These are phyloP conservation scores for Tolypeutes matacus DNA, from an alignment of 2,797 vertebrate species.

Conservation along the genomic window DNA sequence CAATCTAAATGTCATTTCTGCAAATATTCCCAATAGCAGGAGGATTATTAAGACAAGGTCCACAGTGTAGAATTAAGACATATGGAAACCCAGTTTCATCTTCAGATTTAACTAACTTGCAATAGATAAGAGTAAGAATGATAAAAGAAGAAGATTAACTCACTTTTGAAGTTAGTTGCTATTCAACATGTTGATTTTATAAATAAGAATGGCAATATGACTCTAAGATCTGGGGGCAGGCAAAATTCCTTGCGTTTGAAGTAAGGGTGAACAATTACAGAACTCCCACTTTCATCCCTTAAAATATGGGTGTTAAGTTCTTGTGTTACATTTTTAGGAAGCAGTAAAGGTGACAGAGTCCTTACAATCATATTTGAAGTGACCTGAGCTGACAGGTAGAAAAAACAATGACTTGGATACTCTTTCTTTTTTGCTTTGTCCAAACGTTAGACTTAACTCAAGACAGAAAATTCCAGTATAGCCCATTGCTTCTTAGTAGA, in stretches of 20 bases:
- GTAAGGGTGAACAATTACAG: neutral
- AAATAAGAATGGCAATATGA: neutral
- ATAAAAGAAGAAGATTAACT: neutral
- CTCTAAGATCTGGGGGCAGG: fast-evolving
- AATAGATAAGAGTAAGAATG: neutral
- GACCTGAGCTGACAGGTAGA: neutral
- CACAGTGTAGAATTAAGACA: neutral
- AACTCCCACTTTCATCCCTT: neutral
- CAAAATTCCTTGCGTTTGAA: neutral
- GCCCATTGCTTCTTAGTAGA: neutral
- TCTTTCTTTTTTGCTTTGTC: neutral
- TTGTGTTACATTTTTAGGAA: neutral
- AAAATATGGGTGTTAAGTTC: no score
- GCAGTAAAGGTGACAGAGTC: neutral
- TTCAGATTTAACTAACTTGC: neutral
- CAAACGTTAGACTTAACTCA: neutral
- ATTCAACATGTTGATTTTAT: neutral
- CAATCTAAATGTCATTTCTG: neutral
- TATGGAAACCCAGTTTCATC: neutral
- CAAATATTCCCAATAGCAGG: neutral
- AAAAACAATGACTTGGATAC: neutral
- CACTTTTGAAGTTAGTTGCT: neutral
- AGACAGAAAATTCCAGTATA: neutral
- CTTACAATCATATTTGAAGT: neutral
- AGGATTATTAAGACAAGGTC: neutral